Base-by-base conservation (phyloP, 2,113 vertebrate species). In the Sinocyclocheilus rhinocerous region DNA sequence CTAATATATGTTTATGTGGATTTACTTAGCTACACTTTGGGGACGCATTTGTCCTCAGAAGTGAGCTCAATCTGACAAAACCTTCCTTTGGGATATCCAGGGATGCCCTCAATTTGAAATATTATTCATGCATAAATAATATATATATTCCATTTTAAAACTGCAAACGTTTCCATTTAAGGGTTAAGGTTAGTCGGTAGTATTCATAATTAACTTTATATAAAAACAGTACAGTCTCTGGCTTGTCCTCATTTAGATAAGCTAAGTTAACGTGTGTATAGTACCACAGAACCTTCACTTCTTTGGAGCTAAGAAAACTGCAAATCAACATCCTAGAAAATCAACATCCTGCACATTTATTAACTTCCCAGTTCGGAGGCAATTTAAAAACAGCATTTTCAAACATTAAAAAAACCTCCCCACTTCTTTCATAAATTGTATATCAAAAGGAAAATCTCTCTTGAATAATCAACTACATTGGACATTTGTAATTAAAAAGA, bases 401-500 rank as follows among this genome's bases (percentile, higher is more conserved):
- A n/a, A n/a, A 65, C 69, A 24, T 65, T 69, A 36, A 83, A 42
- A 33, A n/a, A 75, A 0, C 57, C 57, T 67, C 67, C 61, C 55
- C 70, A 72, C n/a, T 15, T 45, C 33, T 42, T 72, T 87, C 24
- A 87, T 81, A 67, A 73, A 87, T 79, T 63, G n/a, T 42, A 63
- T 50, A 87, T 84, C 67, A 84, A 84, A 63, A 12, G 13, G 18
- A 61, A 48, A 26, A 39, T n/a, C 45, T 33, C 29, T 39, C 12
- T 3, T 73, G 24, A 29, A 81, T 42, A 33, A 26, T 57, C 20
- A 59, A n/a, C 57, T 65, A 29, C 45, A 81, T 79, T 59, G 57
- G 24, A 12, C 45, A 69, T 86, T 86, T 55, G 48, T 57, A 73
- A 86, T 75, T 36, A 42, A 84, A 88, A 84, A n/a, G 11, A 63